These are phyloP conservation scores for Pollenia amentaria DNA, from an alignment of 2,888 invertebrate genomes.

Conservation along the genomic window DNA sequence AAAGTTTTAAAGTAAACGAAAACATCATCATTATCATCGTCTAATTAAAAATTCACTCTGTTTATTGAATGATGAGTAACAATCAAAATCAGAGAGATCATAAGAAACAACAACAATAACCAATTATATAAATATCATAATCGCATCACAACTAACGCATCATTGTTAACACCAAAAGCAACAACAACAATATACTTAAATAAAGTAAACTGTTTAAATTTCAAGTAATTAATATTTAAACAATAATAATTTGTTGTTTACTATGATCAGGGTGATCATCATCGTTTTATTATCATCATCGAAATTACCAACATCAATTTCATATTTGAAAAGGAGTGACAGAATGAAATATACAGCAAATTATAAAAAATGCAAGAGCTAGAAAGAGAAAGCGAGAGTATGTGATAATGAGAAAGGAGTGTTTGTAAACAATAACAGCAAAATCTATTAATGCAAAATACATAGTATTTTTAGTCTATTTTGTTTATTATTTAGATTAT, in stretches of 20 bases:
- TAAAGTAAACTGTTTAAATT: constrained; percentile 74
- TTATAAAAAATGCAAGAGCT: no score
- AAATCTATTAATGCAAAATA: constrained; percentile 56
- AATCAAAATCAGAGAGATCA: constrained; percentile 35
- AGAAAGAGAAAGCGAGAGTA: background rate
- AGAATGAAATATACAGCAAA: background rate
- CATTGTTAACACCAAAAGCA: constrained; percentile 7
- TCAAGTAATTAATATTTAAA: constrained; percentile 81
- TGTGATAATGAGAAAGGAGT: background rate
- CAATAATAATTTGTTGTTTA: constrained; percentile 79
- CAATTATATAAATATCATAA: constrained; percentile 55
- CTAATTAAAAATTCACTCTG: background rate
- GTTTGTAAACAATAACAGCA: constrained; percentile 36
- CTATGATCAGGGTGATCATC: constrained; percentile 78
- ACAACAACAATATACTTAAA: constrained; percentile 2
- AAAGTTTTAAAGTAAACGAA: constrained; percentile 41
- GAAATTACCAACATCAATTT: constrained; percentile 39
- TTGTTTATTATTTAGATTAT: constrained; percentile 35
- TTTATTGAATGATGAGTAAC: constrained; percentile 35
- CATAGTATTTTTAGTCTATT: constrained; percentile 5
- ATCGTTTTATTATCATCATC: background rate
- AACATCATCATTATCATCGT: background rate
- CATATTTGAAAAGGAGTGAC: constrained; percentile 4
- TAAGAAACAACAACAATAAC: constrained; percentile 39
- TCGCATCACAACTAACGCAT: constrained; percentile 31